A percentile compares a stretch with the other conserved stretches of the same genome.
Evolutionary conservation across 1,140 invertebrate species (phyloP).

Genomic region (Ostrea edulis): DNA sequence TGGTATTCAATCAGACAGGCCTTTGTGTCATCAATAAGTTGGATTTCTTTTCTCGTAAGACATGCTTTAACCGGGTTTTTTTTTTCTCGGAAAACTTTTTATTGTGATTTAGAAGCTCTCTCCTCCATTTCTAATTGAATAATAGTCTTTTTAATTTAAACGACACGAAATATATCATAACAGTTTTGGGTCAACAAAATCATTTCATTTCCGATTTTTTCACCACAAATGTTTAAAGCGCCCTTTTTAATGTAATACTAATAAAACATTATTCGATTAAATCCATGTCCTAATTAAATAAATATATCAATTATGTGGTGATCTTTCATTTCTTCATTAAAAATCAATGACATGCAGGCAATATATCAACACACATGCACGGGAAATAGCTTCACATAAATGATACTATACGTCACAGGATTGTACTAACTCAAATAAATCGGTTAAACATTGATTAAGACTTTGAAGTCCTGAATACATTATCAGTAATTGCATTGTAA

Average conservation of each 20-base stretch:
- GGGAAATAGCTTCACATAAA: neutral
- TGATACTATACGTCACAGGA: neutral
- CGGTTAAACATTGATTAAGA: conserved; percentile 4
- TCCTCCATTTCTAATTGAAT: too few species aligned
- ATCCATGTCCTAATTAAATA: neutral
- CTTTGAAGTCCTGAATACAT: conserved; percentile 9
- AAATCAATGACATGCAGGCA: conserved; percentile 13
- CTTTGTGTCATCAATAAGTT: too few species aligned
- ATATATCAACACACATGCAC: neutral
- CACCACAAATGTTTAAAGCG: neutral
- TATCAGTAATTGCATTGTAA: neutral
- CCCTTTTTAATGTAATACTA: neutral
- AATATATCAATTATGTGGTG: neutral
- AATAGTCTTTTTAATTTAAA: too few species aligned
- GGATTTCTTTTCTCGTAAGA: too few species aligned
- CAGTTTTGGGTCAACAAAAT: too few species aligned
- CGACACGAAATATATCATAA: too few species aligned
- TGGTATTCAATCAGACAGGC: too few species aligned
- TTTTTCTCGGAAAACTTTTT: too few species aligned
- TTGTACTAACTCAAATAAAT: neutral
- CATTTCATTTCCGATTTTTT: conserved; percentile 6
- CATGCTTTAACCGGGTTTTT: too few species aligned
- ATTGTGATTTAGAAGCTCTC: too few species aligned
- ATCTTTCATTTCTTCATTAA: neutral
- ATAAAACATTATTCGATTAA: conserved; percentile 6